Percentiles rank a stretch among this genome's conserved stretches.
phyloP scores from a whole-genome alignment of 1,140 invertebrate genomes.

The Penaeus indicus region DNA sequence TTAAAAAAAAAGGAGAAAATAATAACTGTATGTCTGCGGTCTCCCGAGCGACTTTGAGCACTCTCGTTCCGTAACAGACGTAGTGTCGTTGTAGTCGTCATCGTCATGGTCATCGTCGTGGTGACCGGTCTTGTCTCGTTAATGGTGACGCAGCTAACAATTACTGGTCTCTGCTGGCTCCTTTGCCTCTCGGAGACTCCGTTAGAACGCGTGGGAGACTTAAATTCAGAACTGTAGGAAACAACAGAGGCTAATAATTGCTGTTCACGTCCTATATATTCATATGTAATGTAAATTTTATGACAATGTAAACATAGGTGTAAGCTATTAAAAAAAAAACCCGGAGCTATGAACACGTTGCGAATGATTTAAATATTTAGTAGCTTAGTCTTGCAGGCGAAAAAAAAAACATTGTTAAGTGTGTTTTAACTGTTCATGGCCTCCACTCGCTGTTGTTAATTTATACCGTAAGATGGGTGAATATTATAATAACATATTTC shows the following conservation, averaged over 20 bases:
- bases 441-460: constrained; percentile 26
- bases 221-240: no score
- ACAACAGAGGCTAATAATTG: no score
- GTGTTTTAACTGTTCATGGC: constrained; percentile 13
- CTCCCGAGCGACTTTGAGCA: no score
- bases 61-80: no score
- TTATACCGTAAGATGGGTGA: constrained; percentile 31
- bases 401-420: constrained; percentile 10
- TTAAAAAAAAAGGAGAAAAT: neutral
- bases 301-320: constrained; percentile 43
- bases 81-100: no score
- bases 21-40: constrained; percentile 12
- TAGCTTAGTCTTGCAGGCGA: constrained; percentile 4
- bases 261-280: neutral
- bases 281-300: constrained; percentile 47
- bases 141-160: no score
- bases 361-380: neutral
- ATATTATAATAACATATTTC: constrained; percentile 24
- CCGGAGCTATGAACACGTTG: constrained; percentile 33
- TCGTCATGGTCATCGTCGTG: no score
- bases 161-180: no score
- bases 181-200: no score
- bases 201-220: no score
- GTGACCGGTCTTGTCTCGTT: no score
- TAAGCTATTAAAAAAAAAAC: constrained; percentile 34